Evolutionary conservation across 2,113 vertebrate species (phyloP), one percentile per base, ranked within the genome.

Genomic region (Phaethon lepturus): DNA sequence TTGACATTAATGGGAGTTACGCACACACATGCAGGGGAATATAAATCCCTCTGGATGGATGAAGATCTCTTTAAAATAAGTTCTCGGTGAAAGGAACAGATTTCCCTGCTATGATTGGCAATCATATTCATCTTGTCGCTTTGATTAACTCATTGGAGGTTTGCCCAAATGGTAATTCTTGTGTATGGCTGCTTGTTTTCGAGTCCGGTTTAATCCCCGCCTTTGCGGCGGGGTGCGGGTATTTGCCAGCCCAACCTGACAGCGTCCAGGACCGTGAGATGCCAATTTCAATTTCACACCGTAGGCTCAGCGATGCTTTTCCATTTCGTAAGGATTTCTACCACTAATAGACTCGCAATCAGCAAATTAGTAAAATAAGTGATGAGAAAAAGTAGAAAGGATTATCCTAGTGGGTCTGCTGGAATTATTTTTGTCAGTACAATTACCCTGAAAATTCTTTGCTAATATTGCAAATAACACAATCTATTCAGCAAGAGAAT

Each of bases 381-480:
- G 96, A 91, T 62, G 92, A 92, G 89, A 86, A 95, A 93, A 89
- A 94, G 79, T 82, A 92, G 93, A 83, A 95, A 77, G 83, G 92
- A 94, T 88, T 97, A 79, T 95, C 96, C 92, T 94, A 64, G 59
- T 86, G 95, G 83, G 83, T 94, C 90, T 95, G 76, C 79, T 93
- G 90, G 90, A 97, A 96, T 96, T 86, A 93, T 94, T 97, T 97
- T 96, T 96, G 88, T 97, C 96, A 93, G 88, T 96, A 95, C 92
- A 93, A 97, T 95, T 95, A 96, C 94, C 73, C 95, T 93, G 96
- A 84, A 97, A 97, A 95, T 96, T 83, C 89, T 93, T 82, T 55
- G 91, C 94, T 96, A 96, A 97, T 96, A 92, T 96, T 95, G 93
- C 93, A 97, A 97, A 96, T 91, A 98, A 96, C 93, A 91, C 86